These are phyloP conservation scores for Clunio marinus DNA, from an alignment of 2,888 invertebrate genomes.

Conservation along the genomic window DNA sequence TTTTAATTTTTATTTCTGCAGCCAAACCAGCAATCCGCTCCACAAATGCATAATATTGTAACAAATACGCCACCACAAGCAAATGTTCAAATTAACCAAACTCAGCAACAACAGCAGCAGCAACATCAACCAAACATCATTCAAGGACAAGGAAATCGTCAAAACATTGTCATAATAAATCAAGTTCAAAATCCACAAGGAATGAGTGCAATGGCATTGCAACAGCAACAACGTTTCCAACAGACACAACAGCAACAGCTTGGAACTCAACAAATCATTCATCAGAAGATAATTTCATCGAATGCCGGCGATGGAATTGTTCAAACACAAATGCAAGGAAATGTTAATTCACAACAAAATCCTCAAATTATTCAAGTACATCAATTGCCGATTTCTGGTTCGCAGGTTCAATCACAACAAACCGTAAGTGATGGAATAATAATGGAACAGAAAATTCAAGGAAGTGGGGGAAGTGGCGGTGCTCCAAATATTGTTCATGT, in stretches of 20 bases:
- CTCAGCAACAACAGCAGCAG: not conserved
- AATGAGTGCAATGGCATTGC: conserved; percentile 13
- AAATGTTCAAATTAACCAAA: conserved; percentile 9
- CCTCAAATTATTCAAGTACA: conserved; percentile 40
- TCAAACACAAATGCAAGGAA: conserved; percentile 43
- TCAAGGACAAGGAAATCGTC: conserved; percentile 14
- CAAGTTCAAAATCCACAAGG: conserved; percentile 23
- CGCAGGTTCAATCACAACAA: conserved; percentile 40
- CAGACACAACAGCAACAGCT: conserved; percentile 38
- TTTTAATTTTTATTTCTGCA: conserved; percentile 31
- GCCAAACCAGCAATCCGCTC: conserved; percentile 40
- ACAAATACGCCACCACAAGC: not conserved
- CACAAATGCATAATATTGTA: conserved; percentile 39
- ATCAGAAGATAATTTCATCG: conserved; percentile 12
- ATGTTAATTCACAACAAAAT: conserved; percentile 41
- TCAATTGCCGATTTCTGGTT: conserved; percentile 43
- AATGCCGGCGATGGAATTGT: conserved; percentile 29
- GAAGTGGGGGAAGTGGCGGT: conserved; percentile 45
- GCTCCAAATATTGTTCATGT: conserved; percentile 46
- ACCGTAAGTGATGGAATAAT: conserved; percentile 42
- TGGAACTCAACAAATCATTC: conserved; percentile 18
- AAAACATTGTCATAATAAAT: conserved; percentile 33
- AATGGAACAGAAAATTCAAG: conserved; percentile 43
- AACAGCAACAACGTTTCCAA: conserved; percentile 37
- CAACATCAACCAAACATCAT: conserved; percentile 14